These are phyloP conservation scores for Reticulitermes speratus DNA, from an alignment of 1,140 invertebrate species.

Conservation along the genomic window DNA sequence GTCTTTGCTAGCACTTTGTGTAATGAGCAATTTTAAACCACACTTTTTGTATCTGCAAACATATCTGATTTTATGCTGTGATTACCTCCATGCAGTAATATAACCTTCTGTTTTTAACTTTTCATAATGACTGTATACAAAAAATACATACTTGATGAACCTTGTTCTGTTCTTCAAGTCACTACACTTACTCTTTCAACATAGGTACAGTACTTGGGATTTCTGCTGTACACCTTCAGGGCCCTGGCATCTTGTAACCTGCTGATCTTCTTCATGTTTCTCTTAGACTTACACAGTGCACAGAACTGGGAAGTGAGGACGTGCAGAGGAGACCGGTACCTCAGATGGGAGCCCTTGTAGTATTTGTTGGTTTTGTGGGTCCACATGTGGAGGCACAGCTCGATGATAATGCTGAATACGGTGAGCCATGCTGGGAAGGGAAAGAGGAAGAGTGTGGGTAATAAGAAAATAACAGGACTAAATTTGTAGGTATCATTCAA, in stretches of 20 bases:
- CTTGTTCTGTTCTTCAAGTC: not conserved
- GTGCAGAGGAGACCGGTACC: conserved; percentile 28
- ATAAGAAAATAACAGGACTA: conserved; percentile 20
- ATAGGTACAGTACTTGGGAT: conserved; percentile 14
- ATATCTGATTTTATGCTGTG: too few species aligned
- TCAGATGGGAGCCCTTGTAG: not conserved
- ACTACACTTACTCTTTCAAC: conserved; percentile 26
- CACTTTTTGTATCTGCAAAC: too few species aligned
- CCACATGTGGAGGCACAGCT: conserved; percentile 20
- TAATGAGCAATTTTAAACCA: too few species aligned
- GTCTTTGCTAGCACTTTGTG: too few species aligned
- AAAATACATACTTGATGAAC: not conserved
- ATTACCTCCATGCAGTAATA: too few species aligned
- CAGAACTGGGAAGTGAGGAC: conserved; percentile 27
- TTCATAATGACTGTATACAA: too few species aligned
- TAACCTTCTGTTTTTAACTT: too few species aligned
- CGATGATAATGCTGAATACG: conserved; percentile 20
- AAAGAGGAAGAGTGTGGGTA: conserved; percentile 23
- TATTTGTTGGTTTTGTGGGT: conserved; percentile 24
- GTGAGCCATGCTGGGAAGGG: conserved; percentile 25
- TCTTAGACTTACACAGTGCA: conserved; percentile 23
- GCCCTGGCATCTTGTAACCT: conserved; percentile 24
- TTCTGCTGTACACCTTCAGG: conserved; percentile 15
- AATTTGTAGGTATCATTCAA: conserved; percentile 9
- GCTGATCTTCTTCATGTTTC: conserved; percentile 6